Base-by-base conservation (phyloP, 1,140 invertebrate species). In the Thalassaphorura encarpata region DNA sequence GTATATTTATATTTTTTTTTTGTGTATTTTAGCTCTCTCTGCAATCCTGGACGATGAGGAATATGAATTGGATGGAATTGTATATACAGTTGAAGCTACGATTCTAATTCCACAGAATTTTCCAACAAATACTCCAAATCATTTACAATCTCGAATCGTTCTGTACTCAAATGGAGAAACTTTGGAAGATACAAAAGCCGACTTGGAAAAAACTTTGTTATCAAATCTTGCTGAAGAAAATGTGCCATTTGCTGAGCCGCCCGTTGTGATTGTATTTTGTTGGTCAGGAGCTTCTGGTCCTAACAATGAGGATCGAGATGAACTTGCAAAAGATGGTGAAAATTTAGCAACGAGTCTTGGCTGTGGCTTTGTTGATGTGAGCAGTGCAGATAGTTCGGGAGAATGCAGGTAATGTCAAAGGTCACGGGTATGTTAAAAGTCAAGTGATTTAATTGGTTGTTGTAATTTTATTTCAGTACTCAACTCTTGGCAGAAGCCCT, bases 171-270 rank as follows among this genome's bases (percentile, higher is more conserved):
- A 92, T 68, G 83, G 85, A 60, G 83, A 89, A 64, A 88, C 88
- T 2, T 86, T 96, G 68, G 90, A 95, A 66, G 95, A 92, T 69
- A 83, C 97, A 39, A 78, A 89, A 63, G 84, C 86, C 57, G 91
- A 89, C 69, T 76, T 96, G 56, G 89, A 95, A 68, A 91, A 92
- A 70, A 94, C 89, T 13, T 73, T 96, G 5, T 71, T 95, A 0
- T 88, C 87, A 3, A 93, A 92, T 78, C 75, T 94, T 52, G 87
- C 92, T 69, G 83, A 89, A 67, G 89, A 93, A 67, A 89, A 94
- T 67, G 82, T 86, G 49, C 83, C 85, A 16, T 87, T 90, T 49
- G 86, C 89, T 67, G 87, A 94, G 69, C 78, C 84, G 28, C 77
- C 79, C 2, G 63, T 66, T 43, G 52, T 63, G 48, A 61, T 61